phyloP scores from a whole-genome alignment of 2,113 vertebrate genomes.

The Terrapene triunguis region DNA sequence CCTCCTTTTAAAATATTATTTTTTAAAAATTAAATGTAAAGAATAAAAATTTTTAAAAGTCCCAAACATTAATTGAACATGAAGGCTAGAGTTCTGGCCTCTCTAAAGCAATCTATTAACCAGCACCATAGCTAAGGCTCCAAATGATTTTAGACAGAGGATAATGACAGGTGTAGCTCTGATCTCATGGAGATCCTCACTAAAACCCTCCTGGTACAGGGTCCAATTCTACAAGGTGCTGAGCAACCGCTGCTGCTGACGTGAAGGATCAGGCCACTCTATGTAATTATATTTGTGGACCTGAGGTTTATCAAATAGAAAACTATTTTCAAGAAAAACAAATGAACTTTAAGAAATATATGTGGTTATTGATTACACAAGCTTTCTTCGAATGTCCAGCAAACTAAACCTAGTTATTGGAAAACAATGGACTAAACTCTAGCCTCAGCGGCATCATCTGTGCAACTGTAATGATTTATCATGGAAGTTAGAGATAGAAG shows the following conservation, averaged over 20 bases:
- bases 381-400: background rate
- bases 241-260: background rate
- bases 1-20: background rate
- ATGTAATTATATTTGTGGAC: background rate
- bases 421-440: background rate
- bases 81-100: background rate
- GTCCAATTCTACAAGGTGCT: background rate
- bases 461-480: rapidly evolving
- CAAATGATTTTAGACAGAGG: background rate
- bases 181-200: background rate
- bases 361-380: background rate
- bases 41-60: background rate
- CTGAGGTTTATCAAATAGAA: background rate
- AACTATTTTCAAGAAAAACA: background rate
- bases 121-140: background rate
- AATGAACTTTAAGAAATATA: background rate
- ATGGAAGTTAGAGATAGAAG: background rate
- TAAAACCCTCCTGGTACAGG: background rate
- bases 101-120: background rate
- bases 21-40: background rate
- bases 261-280: background rate
- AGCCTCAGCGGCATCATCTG: background rate
- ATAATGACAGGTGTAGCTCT: background rate
- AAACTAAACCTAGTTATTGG: background rate
- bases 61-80: background rate